These are phyloP conservation scores for Spilosoma lubricipeda DNA, from an alignment of 2,888 invertebrate genomes.

Conservation along the genomic window DNA sequence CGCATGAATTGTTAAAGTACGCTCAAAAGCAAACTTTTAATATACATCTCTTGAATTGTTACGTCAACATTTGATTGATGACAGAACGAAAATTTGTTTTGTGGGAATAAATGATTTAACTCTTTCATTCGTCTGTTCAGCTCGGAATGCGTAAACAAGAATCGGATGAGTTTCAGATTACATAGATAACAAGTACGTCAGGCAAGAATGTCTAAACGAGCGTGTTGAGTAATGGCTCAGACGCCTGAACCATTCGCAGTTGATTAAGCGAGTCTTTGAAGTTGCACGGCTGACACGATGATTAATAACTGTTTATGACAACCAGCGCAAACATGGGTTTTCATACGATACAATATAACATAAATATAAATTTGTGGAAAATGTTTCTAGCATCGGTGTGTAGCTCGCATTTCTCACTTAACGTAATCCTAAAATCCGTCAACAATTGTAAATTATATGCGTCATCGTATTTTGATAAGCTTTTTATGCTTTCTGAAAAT, in stretches of 20 bases:
- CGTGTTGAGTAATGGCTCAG: constrained; percentile 75
- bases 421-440: constrained; percentile 52
- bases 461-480: constrained; percentile 40
- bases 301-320: constrained; percentile 82
- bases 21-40: constrained; percentile 51
- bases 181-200: constrained; percentile 68
- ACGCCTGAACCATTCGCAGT: constrained; percentile 77
- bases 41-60: constrained; percentile 50
- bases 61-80: constrained; percentile 56
- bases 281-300: constrained; percentile 73
- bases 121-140: constrained; percentile 19
- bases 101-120: constrained; percentile 23
- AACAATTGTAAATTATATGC: constrained; percentile 40
- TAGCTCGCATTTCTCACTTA: constrained; percentile 44
- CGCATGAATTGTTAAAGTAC: constrained; percentile 57
- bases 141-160: constrained; percentile 43
- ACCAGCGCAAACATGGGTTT: constrained; percentile 67
- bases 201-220: constrained; percentile 75
- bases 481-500: background rate
- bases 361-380: constrained; percentile 53
- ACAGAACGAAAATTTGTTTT: constrained; percentile 47
- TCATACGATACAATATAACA: constrained; percentile 56
- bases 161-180: constrained; percentile 61
- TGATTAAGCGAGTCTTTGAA: constrained; percentile 82
- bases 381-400: constrained; percentile 31